Base-by-base conservation (phyloP, 2,113 vertebrate genomes). In the Chaetorhynchus papuensis region DNA sequence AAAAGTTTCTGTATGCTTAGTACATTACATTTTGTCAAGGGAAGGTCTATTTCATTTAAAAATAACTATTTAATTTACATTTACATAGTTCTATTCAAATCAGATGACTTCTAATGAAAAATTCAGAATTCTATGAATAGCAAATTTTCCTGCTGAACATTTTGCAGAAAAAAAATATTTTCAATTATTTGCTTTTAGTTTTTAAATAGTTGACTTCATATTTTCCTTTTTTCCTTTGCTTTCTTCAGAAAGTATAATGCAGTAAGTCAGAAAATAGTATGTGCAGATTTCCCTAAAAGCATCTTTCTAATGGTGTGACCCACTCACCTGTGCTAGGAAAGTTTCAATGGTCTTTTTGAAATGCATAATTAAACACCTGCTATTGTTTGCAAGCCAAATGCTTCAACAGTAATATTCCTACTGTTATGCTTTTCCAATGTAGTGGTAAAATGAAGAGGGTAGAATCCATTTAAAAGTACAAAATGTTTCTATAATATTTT, bases 21-120 rank as follows among this genome's bases (percentile, higher is more conserved):
- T 26, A 53, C 11, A 74, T 52, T 37, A 41, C 0, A 1, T 23
- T 66, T 87, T 63, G 13, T 54, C 35, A 78, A 52, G 12, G 19
- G 30, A 94, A 81, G 13, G 28, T 83, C 50, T 74, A 83, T 57
- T 65, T 87, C 0, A 50, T 69, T 53, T 89, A 53, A 94, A 96
- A 88, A 52, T 45, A 91, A 37, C 7, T 54, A 41, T 91, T 93
- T 63, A 6, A 79, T 95, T 95, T 96, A 79, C 45, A 94, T 95
- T 85, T 90, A 88, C 83, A 88, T 71, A 69, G 53, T 53, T 90
- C 57, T 71, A 78, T 79, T 92, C 27, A 88, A 90, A 83, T 83
- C 39, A 64, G 71, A 69, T 72, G 17, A 65, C 50, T 72, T 50
- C 4, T 60, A 92, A 95, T 72, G 63, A 88, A 95, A 93, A 92